Evolutionary conservation across 1,140 invertebrate genomes (phyloP).

Genomic region (Drosophila navojoa): DNA sequence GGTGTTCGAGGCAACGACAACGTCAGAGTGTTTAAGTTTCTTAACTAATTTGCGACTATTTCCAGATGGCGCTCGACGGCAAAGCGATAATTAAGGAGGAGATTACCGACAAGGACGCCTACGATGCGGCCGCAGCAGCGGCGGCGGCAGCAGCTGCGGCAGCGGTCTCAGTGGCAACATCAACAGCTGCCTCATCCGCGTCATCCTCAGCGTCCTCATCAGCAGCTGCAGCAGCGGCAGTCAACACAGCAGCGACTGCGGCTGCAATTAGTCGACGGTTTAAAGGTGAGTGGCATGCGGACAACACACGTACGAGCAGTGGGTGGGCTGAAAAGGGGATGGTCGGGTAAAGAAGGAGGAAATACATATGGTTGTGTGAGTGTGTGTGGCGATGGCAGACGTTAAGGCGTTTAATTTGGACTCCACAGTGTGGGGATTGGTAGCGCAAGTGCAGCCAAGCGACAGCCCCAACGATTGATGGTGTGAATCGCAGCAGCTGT

Average conservation of each 20-base stretch:
- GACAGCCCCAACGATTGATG: conserved; percentile 53
- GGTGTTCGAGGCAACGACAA: not conserved
- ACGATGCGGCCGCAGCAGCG: conserved; percentile 70
- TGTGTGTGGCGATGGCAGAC: conserved; percentile 13
- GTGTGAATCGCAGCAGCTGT: conserved; percentile 69
- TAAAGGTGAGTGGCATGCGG: conserved; percentile 61
- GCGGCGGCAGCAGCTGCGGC: conserved; percentile 53
- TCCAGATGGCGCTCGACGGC: conserved; percentile 83
- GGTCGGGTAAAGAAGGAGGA: too few relatives aligned
- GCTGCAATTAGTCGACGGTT: conserved; percentile 76
- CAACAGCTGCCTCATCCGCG: conserved; percentile 56
- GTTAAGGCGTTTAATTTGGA: conserved; percentile 40
- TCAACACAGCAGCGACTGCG: conserved; percentile 52
- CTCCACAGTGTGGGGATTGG: conserved; percentile 17
- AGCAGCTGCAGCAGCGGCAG: conserved; percentile 44
- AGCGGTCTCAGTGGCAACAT: conserved; percentile 47
- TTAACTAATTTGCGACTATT: conserved; percentile 66
- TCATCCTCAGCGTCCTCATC: conserved; percentile 37
- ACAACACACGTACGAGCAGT: not conserved
- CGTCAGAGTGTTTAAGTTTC: conserved; percentile 31
- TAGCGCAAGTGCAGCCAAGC: conserved; percentile 35
- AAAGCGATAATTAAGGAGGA: conserved; percentile 84
- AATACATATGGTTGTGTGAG: not conserved
- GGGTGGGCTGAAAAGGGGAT: too few relatives aligned
- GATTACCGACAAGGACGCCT: conserved; percentile 83